These are phyloP conservation scores for Nephrocerus scutellatus DNA, from an alignment of 2,888 invertebrate genomes.

Conservation along the genomic window DNA sequence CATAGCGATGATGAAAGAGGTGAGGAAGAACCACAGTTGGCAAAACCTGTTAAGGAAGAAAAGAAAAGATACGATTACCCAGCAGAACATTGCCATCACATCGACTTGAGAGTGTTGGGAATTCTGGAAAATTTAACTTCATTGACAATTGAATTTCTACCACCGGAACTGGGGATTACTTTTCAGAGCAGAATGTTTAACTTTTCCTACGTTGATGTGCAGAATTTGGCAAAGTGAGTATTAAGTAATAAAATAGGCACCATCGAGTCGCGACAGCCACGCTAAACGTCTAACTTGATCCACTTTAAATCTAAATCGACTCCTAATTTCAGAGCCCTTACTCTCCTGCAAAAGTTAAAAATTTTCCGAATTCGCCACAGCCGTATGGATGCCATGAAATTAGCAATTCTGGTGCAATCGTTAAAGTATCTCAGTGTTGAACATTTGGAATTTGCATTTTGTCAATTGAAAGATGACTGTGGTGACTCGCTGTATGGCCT, in stretches of 20 bases:
- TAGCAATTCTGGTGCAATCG: slow-evolving; percentile 25
- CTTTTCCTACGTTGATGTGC: slow-evolving; percentile 36
- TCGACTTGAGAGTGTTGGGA: slow-evolving; percentile 33
- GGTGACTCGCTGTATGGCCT: slow-evolving; percentile 26
- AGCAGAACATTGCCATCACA: slow-evolving; percentile 35
- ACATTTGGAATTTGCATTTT: slow-evolving; percentile 33
- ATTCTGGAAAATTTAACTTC: slow-evolving; percentile 28
- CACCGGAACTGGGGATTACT: slow-evolving; percentile 27
- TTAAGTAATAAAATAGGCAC: no score
- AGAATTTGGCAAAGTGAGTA: slow-evolving; percentile 29
- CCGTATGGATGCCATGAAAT: slow-evolving; percentile 32
- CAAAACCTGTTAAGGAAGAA: neutral
- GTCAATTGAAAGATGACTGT: slow-evolving; percentile 34
- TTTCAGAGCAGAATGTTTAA: slow-evolving; percentile 33
- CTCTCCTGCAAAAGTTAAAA: slow-evolving; percentile 23
- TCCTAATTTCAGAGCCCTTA: slow-evolving; percentile 26
- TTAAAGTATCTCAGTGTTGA: slow-evolving; percentile 29
- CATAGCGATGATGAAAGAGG: slow-evolving; percentile 1
- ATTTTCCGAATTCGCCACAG: slow-evolving; percentile 36
- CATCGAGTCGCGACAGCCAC: no score
- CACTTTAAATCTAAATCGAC: neutral
- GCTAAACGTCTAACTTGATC: no score
- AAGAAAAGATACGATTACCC: slow-evolving; percentile 28
- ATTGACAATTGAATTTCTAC: slow-evolving; percentile 34
- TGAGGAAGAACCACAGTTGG: neutral